Conservation (phyloP, 2,888 invertebrate species). For the Mesochorus sp. region DNA sequence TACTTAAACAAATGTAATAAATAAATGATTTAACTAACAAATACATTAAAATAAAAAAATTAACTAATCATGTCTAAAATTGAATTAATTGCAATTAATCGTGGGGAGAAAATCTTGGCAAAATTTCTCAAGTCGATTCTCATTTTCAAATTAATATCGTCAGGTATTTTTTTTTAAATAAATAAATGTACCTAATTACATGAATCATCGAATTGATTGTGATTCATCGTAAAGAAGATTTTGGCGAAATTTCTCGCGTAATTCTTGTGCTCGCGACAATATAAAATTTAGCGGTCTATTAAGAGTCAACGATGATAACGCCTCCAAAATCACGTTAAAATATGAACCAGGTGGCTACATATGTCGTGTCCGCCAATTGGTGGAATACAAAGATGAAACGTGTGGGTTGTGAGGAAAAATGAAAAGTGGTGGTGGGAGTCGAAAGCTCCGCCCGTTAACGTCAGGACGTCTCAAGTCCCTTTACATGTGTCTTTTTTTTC, state of each 20-base stretch:
- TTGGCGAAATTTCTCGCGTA: background rate
- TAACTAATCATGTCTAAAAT: too few relatives aligned
- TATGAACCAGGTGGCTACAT: slow-evolving; percentile 75
- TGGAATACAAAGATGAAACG: slow-evolving; percentile 57
- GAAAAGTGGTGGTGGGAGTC: slow-evolving; percentile 63
- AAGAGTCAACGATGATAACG: background rate
- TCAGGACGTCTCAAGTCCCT: slow-evolving; percentile 70
- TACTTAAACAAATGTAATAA: too few relatives aligned
- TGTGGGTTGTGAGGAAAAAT: slow-evolving; percentile 58
- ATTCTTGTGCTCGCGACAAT: background rate
- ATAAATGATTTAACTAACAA: too few relatives aligned
- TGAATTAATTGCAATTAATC: too few relatives aligned
- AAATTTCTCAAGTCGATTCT: too few relatives aligned
- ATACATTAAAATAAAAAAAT: too few relatives aligned
- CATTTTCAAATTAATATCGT: too few relatives aligned
- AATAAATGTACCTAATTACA: background rate
- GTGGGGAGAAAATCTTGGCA: too few relatives aligned
- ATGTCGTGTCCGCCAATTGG: slow-evolving; percentile 68
- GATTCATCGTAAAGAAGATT: background rate
- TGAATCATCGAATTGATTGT: too few relatives aligned
- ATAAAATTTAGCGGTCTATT: background rate
- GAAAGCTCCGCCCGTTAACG: slow-evolving; percentile 75
- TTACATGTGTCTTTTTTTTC: slow-evolving; percentile 62
- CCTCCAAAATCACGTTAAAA: slow-evolving; percentile 46
- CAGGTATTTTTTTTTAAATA: too few relatives aligned